Evolutionary conservation across 2,797 vertebrate species (phyloP).

Genomic region (Margarornis squamiger): DNA sequence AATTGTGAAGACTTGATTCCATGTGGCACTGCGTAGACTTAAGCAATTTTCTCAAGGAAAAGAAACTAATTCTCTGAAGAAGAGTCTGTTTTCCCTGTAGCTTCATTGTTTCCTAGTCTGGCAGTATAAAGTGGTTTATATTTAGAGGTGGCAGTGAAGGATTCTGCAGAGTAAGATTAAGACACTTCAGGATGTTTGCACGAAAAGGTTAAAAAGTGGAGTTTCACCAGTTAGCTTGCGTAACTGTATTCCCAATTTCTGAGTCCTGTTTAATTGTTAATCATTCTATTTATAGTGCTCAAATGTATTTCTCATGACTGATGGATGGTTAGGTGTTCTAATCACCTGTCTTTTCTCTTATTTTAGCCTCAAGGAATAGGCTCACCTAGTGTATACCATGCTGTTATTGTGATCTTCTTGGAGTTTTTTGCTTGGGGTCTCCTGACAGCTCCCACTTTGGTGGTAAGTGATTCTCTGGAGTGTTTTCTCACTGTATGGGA

Average conservation of each 20-base stretch:
- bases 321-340: neutral
- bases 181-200: neutral
- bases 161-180: neutral
- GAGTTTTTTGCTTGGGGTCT: conserved; percentile 98
- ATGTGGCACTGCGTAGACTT: neutral
- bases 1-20: neutral
- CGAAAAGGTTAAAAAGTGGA: neutral
- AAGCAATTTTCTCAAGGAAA: neutral
- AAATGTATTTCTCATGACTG: neutral
- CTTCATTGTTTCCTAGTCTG: neutral
- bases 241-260: neutral
- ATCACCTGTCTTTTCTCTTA: neutral
- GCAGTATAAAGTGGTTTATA: neutral
- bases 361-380: conserved; percentile 85
- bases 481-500: fast-evolving
- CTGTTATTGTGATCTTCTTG: conserved; percentile 97
- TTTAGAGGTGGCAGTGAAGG: neutral
- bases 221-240: neutral
- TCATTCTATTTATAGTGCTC: neutral
- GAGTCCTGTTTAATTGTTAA: neutral
- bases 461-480: conserved; percentile 76
- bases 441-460: conserved; percentile 91
- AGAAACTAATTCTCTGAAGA: neutral
- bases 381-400: conserved; percentile 89
- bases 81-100: neutral